These are phyloP conservation scores for Nymphalis c-album DNA, from an alignment of 2,888 invertebrate genomes.

Conservation along the genomic window DNA sequence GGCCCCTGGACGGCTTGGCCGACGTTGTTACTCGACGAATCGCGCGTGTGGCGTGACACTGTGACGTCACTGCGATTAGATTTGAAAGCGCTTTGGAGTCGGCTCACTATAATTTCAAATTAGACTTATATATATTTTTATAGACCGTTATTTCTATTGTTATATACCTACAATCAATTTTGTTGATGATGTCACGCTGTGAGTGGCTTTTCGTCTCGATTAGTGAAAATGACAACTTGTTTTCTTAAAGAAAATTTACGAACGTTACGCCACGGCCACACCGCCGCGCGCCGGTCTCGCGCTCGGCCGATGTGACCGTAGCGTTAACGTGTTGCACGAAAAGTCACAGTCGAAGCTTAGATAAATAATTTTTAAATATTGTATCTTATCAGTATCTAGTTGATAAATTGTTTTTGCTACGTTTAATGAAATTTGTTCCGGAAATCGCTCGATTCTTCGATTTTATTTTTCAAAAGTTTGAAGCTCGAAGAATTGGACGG, in stretches of 20 bases:
- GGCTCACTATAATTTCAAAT: constrained; percentile 67
- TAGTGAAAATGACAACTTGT: too few relatives aligned
- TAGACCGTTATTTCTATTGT: constrained; percentile 77
- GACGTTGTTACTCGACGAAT: too few relatives aligned
- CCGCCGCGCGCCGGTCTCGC: background rate
- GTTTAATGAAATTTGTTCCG: background rate
- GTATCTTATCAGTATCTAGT: constrained; percentile 24
- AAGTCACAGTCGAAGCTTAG: constrained; percentile 36
- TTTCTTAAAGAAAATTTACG: background rate
- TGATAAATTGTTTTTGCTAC: constrained; percentile 18
- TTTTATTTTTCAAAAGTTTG: background rate
- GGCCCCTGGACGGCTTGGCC: too few relatives aligned
- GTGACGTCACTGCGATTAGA: background rate
- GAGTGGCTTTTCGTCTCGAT: constrained; percentile 30
- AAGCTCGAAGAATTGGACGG: background rate
- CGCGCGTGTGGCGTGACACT: background rate
- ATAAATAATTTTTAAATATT: constrained; percentile 37
- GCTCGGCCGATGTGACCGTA: background rate
- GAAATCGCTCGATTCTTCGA: constrained; percentile 5
- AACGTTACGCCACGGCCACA: background rate
- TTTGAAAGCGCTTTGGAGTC: constrained; percentile 42
- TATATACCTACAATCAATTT: constrained; percentile 70
- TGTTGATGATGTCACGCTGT: constrained; percentile 53
- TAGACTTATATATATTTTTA: constrained; percentile 80
- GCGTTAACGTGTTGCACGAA: constrained; percentile 8